phyloP scores from a whole-genome alignment of 2,113 vertebrate genomes.

The Gracilinanus agilis region DNA sequence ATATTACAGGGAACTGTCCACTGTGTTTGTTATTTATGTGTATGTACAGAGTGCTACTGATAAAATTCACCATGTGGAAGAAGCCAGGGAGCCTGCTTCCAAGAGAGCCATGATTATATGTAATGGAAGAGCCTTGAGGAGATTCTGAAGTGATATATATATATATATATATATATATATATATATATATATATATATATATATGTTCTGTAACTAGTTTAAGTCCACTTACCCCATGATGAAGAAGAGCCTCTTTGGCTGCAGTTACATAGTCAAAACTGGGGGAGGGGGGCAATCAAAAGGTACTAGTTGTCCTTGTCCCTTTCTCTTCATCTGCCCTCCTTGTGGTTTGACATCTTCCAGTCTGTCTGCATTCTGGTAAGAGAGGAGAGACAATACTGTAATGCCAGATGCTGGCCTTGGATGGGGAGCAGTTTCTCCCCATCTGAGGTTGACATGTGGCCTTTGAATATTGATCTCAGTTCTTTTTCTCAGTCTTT shows the following conservation, averaged over 20 bases:
- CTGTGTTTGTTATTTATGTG: not conserved
- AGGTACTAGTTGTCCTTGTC: not conserved
- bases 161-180: too few species aligned
- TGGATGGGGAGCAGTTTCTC: not conserved
- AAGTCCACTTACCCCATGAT: not conserved
- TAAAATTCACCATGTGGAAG: not conserved
- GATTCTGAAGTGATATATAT: not conserved
- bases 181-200: not conserved
- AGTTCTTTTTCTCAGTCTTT: not conserved
- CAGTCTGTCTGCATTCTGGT: not conserved
- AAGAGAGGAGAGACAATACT: conserved; percentile 7
- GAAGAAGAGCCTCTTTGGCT: not conserved
- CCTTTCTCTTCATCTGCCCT: not conserved
- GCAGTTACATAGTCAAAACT: not conserved
- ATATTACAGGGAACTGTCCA: not conserved
- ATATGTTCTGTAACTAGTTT: not conserved
- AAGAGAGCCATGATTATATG: not conserved
- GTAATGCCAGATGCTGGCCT: conserved; percentile 3
- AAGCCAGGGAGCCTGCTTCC: not conserved
- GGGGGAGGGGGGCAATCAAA: not conserved
- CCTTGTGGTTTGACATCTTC: conserved; percentile 1
- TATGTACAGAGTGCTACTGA: not conserved
- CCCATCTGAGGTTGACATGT: not conserved
- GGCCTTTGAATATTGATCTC: not conserved
- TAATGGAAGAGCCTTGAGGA: not conserved